Base-by-base conservation (phyloP, 2,888 invertebrate species). In the Neoascia interrupta region DNA sequence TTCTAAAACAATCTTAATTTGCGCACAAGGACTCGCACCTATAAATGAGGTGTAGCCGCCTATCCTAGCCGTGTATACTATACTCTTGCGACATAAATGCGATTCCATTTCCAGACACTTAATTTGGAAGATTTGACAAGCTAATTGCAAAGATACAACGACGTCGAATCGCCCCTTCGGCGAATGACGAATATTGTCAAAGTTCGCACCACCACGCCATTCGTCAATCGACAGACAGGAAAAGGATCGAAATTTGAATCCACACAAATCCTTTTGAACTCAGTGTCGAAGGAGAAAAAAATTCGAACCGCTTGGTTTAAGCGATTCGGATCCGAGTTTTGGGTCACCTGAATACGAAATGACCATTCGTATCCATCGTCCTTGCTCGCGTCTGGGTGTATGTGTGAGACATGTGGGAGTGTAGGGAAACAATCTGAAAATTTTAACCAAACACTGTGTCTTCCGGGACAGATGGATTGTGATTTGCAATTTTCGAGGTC, bases 271-370 rank as follows among this genome's bases (percentile, higher is more conserved):
- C 31, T 28, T 74, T 74, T 54, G 47, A 61, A 74, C 41, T 61
- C 41, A 61, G n/a, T 5, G 6, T 13, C 16, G 5, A 16, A 11
- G 13, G 23, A 13, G 1, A 56, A 34, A 58, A 45, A 60, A 61
- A 70, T 76, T 34, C 76, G 45, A 70, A 47, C 66, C 36, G n/a
- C n/a, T n/a, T n/a, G 37, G 43, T 23, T 66, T 66, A 79, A 79
- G 54, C 66, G 66, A 28, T 56, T 68, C 70, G 36, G 54, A 16
- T 61, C 28, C 13, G 61, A 70, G 66, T 81, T 81, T 81, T 81
- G 69, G 81, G 76, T 79, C 81, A 81, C 81, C 76, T 81, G 81
- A 72, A 81, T 81, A 79, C 64, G 61, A 79, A 81, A 81, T 81
- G 76, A 64, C 76, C 58, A 69, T n/a, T n/a, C n/a, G n/a, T n/a